These are phyloP conservation scores for Dexiosoma caninum DNA, from an alignment of 2,888 invertebrate genomes.

Conservation along the genomic window DNA sequence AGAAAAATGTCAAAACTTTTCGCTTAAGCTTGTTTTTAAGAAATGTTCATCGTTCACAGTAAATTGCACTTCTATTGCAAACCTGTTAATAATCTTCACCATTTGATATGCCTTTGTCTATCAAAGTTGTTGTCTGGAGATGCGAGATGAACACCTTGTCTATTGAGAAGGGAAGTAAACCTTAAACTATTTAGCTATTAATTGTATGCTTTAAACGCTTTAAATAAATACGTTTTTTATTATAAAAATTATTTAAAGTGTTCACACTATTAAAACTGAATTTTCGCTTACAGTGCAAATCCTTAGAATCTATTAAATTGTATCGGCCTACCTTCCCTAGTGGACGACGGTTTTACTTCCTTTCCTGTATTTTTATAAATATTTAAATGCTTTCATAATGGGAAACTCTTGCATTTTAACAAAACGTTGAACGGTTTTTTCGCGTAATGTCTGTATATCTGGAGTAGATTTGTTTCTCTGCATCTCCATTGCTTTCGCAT, in stretches of 20 bases:
- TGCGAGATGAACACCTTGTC: background rate
- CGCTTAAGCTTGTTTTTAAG: slow-evolving; percentile 8
- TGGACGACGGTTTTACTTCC: background rate
- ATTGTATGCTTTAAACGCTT: too few relatives aligned
- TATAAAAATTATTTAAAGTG: too few relatives aligned
- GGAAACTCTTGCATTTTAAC: background rate
- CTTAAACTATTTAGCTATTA: too few relatives aligned
- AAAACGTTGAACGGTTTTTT: background rate
- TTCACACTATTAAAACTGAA: too few relatives aligned
- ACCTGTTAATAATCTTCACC: slow-evolving; percentile 22
- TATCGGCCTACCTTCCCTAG: background rate
- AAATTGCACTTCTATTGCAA: slow-evolving; percentile 47
- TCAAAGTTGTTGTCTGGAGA: background rate
- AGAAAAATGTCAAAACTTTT: slow-evolving; percentile 16
- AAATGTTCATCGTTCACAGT: slow-evolving; percentile 33
- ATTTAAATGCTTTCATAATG: background rate
- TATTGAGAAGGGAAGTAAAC: background rate
- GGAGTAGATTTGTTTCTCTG: background rate
- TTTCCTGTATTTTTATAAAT: background rate
- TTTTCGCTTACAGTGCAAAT: background rate
- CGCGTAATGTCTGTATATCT: background rate
- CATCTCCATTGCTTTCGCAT: slow-evolving; percentile 18
- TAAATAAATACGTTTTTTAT: too few relatives aligned
- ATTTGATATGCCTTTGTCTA: slow-evolving; percentile 45
- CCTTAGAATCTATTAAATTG: background rate